These are phyloP conservation scores for Melanocharis versteri DNA, from an alignment of 2,113 vertebrate genomes.

Conservation along the genomic window DNA sequence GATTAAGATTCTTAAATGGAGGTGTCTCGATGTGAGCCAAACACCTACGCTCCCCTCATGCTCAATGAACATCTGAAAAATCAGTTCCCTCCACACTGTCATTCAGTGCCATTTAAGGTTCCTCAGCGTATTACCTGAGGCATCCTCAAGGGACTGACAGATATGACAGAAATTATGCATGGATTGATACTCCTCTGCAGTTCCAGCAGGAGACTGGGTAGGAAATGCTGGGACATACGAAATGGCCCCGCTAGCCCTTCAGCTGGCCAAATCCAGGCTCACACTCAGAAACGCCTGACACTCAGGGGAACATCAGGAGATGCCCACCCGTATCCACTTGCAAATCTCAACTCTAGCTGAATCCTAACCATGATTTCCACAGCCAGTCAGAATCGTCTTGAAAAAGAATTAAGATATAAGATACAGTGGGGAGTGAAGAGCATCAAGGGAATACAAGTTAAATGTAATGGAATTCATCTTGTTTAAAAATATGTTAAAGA, in stretches of 20 bases:
- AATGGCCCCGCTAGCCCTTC: rapidly evolving
- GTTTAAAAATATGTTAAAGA: not conserved
- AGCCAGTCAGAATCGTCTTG: rapidly evolving
- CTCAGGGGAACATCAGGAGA: too few relatives aligned
- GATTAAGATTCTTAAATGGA: not conserved
- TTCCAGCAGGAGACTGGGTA: not conserved
- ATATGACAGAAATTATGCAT: not conserved
- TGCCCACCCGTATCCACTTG: not conserved
- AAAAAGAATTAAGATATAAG: not conserved
- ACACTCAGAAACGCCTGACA: not conserved
- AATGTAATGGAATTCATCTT: not conserved
- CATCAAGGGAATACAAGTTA: not conserved
- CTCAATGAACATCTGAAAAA: not conserved
- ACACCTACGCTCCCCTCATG: not conserved
- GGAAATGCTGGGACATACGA: not conserved
- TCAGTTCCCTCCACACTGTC: not conserved
- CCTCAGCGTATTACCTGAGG: not conserved
- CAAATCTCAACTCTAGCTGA: not conserved
- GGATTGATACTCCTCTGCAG: not conserved
- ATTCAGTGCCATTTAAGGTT: not conserved
- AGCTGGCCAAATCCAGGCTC: not conserved
- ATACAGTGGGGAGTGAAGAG: not conserved
- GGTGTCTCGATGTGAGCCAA: not conserved
- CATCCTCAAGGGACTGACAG: not conserved
- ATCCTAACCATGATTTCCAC: not conserved